Percentiles rank a stretch among this genome's conserved stretches.
These are phyloP conservation scores for Himalopsyche anomala DNA, from an alignment of 2,888 invertebrate genomes.

Conservation along the genomic window DNA sequence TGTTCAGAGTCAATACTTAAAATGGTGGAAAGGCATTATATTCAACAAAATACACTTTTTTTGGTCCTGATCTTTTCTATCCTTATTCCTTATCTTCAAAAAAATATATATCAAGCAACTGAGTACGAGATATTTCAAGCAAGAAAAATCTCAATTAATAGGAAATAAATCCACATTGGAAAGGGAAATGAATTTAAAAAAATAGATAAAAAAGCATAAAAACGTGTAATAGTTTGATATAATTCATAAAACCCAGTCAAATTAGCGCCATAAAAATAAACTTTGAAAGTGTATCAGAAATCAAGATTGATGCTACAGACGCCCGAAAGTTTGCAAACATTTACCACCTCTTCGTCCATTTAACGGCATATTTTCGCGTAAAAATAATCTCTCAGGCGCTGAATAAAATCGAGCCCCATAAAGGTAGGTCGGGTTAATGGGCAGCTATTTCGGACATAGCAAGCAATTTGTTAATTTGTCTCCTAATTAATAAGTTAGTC, in stretches of 20 bases:
- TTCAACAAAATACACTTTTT: too few species aligned
- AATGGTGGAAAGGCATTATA: too few species aligned
- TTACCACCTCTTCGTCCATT: neutral
- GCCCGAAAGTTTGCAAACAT: neutral
- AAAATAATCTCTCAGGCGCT: slow-evolving; percentile 10
- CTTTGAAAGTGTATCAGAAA: neutral
- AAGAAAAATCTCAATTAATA: too few species aligned
- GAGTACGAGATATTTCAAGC: too few species aligned
- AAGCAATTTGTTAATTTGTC: slow-evolving; percentile 37
- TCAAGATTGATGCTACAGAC: neutral
- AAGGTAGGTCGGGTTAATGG: neutral
- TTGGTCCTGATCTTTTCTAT: too few species aligned
- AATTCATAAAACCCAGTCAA: neutral
- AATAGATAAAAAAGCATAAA: too few species aligned
- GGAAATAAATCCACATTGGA: too few species aligned
- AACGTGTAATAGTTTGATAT: too few species aligned
- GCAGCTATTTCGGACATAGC: slow-evolving; percentile 29
- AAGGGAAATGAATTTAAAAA: too few species aligned
- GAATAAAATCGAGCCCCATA: neutral
- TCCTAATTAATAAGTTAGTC: slow-evolving; percentile 35
- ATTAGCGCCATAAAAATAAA: neutral
- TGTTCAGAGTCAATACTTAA: too few species aligned
- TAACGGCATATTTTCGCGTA: slow-evolving; percentile 13
- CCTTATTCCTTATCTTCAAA: too few species aligned
- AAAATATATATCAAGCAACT: too few species aligned